Evolutionary conservation across 2,888 invertebrate genomes (phyloP).

Genomic region (Lobophora halterata): DNA sequence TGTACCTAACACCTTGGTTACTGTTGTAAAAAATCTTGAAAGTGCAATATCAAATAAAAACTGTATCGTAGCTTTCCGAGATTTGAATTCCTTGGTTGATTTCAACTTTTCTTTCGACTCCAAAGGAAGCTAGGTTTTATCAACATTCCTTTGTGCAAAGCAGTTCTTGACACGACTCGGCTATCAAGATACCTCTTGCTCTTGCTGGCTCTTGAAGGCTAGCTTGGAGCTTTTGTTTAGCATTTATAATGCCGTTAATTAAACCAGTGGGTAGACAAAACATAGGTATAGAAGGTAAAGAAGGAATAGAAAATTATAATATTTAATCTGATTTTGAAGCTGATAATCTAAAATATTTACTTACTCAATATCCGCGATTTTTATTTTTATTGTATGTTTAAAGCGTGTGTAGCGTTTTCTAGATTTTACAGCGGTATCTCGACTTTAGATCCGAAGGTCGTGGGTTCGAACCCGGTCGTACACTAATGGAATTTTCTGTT

Average conservation of each 20-base stretch:
- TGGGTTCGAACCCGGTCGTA: too few relatives aligned
- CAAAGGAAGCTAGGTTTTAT: conserved; percentile 19
- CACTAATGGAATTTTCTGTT: too few relatives aligned
- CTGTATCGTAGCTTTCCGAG: conserved; percentile 7
- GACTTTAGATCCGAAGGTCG: too few relatives aligned
- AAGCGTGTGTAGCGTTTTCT: too few relatives aligned
- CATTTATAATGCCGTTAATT: conserved; percentile 6
- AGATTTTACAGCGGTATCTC: too few relatives aligned
- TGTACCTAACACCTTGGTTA: too few relatives aligned
- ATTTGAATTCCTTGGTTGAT: conserved; percentile 3
- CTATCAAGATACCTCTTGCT: conserved; percentile 19
- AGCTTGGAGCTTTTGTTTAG: conserved; percentile 18
- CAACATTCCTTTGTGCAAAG: conserved; percentile 23
- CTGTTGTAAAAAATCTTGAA: too few relatives aligned
- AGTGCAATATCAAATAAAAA: conserved; percentile 4
- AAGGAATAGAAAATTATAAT: background rate
- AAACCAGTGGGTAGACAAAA: background rate
- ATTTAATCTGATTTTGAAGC: too few relatives aligned
- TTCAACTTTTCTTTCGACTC: background rate
- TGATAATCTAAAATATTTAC: too few relatives aligned
- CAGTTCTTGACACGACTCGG: conserved; percentile 14
- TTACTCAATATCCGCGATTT: too few relatives aligned
- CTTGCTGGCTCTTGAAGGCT: conserved; percentile 6
- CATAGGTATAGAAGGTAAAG: background rate
- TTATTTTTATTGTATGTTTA: too few relatives aligned